Evolutionary conservation across 92 coral and sea anemone species (phyloP).

Genomic region (Ricordea florida): DNA sequence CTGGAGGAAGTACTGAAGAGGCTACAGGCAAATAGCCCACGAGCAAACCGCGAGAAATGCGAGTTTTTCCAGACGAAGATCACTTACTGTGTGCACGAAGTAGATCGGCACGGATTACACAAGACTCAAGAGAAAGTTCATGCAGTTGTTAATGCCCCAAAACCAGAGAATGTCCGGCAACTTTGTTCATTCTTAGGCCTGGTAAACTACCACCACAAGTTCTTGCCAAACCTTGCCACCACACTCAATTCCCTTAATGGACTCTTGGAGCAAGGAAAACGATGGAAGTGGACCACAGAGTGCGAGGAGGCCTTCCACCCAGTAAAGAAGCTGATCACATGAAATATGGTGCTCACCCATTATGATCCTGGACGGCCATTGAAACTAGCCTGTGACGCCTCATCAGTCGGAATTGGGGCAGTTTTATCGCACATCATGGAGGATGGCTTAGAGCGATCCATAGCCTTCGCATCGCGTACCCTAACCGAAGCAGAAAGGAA

Average conservation of each 20-base stretch:
- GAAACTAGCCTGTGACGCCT: no score
- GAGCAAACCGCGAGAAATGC: slow-evolving; percentile 53
- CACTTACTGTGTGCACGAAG: slow-evolving; percentile 32
- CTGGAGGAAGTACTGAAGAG: slow-evolving; percentile 44
- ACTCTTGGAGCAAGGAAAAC: slow-evolving; percentile 25
- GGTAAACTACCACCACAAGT: slow-evolving; percentile 55
- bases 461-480: neutral
- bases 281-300: slow-evolving; percentile 47
- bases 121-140: slow-evolving; percentile 31
- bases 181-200: slow-evolving; percentile 54
- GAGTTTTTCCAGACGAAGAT: slow-evolving; percentile 42
- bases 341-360: slow-evolving; percentile 43
- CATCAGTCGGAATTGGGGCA: no score
- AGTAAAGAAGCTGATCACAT: slow-evolving; percentile 29
- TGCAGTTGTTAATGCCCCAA: slow-evolving; percentile 34
- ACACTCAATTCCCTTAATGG: slow-evolving; percentile 38
- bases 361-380: no score
- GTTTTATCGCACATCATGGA: no score
- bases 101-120: slow-evolving; percentile 33
- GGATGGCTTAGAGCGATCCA: neutral
- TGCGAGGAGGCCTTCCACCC: slow-evolving; percentile 18
- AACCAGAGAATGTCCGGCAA: slow-evolving; percentile 36
- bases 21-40: slow-evolving; percentile 41
- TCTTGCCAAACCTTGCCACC: slow-evolving; percentile 57
- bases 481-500: slow-evolving; percentile 34